These are phyloP conservation scores for Epistrophella euchroma DNA, from an alignment of 2,888 invertebrate species.

Conservation along the genomic window DNA sequence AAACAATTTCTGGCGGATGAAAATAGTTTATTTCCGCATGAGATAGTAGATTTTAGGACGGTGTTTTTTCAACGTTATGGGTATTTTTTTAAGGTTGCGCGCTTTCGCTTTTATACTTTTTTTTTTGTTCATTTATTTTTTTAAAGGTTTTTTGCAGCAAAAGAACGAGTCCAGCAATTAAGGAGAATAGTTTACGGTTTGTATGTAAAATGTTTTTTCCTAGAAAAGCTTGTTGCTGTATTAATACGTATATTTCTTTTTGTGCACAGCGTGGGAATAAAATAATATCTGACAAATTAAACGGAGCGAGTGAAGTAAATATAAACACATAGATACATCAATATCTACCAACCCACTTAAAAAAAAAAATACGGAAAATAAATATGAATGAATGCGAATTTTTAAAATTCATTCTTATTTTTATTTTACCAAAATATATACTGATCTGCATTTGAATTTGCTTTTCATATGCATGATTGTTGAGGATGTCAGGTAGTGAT, in stretches of 20 bases:
- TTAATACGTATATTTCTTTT: background rate
- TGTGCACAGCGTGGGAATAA: constrained; percentile 22
- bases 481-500: background rate
- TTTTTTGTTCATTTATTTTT: constrained; percentile 33
- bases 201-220: constrained; percentile 36
- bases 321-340: background rate
- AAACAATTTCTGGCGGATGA: constrained; percentile 35
- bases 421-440: background rate
- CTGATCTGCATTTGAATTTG: background rate
- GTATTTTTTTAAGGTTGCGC: constrained; percentile 32
- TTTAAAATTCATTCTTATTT: background rate
- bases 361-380: background rate
- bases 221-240: background rate
- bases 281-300: constrained; percentile 64
- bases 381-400: constrained; percentile 9
- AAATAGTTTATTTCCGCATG: constrained; percentile 75
- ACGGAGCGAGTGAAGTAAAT: constrained; percentile 61
- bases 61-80: constrained; percentile 27
- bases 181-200: constrained; percentile 63
- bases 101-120: constrained; percentile 33
- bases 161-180: constrained; percentile 66
- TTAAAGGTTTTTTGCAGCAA: constrained; percentile 13
- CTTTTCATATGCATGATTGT: background rate
- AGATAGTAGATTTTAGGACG: constrained; percentile 63
- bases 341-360: too few species aligned